Evolutionary conservation across 2,888 invertebrate genomes (phyloP).

Genomic region (Macropis europaea): DNA sequence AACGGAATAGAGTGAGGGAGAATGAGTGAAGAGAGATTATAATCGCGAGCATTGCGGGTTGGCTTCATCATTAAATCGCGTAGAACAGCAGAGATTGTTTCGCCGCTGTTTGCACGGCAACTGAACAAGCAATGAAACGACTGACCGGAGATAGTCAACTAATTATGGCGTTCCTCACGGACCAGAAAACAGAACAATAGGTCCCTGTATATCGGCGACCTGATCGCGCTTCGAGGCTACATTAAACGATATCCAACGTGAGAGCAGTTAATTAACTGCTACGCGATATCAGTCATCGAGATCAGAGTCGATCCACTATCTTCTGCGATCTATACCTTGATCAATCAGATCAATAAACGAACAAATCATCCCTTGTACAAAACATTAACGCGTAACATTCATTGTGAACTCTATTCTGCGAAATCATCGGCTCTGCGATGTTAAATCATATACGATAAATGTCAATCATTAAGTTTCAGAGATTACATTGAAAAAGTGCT

Average conservation of each 20-base stretch:
- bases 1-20: too few species aligned
- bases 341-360: conserved; percentile 13
- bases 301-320: conserved; percentile 36
- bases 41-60: conserved; percentile 42
- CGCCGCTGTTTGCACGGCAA: conserved; percentile 51
- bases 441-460: too few species aligned
- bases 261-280: conserved; percentile 54
- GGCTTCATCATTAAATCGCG: conserved; percentile 55
- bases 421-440: not conserved
- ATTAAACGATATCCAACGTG: conserved; percentile 28
- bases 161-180: conserved; percentile 59
- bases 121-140: conserved; percentile 57
- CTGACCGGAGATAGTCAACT: conserved; percentile 56
- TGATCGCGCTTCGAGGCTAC: conserved; percentile 8
- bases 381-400: not conserved
- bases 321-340: conserved; percentile 1
- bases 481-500: too few species aligned
- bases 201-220: conserved; percentile 30
- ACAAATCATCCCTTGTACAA: not conserved
- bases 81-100: conserved; percentile 60
- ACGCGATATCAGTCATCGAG: conserved; percentile 30
- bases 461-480: too few species aligned
- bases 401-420: not conserved
- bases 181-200: conserved; percentile 62
- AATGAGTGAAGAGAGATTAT: too few species aligned